Evolutionary conservation across 1,140 invertebrate genomes (phyloP), one percentile per base, ranked within the genome.

Genomic region (Halesus radiatus): DNA sequence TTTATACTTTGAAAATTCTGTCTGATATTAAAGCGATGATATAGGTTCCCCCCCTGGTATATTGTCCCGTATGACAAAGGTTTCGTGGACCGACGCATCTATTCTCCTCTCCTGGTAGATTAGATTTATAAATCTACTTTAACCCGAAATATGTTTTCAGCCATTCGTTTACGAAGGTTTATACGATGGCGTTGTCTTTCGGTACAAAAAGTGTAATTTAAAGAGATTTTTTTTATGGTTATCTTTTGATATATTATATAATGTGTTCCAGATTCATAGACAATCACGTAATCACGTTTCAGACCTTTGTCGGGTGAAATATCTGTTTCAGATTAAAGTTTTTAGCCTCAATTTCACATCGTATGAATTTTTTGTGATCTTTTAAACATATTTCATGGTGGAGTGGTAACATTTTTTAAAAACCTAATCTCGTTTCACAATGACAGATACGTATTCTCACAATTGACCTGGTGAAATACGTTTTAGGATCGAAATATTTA

Each of bases 91-190:
- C 62, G 29, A 66, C 22, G 62, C 62, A 66, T 29, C 62, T 29
- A 66, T 66, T 66, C 62, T 66, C 16, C 23, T 66, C 23, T 66
- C 62, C 62, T 66, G 62, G 62, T 16, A 29, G 62, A 66, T 66
- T 66, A 66, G 62, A 66, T 66, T 66, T 60, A 66, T 66, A 66
- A 66, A 66, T 66, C 62, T 26, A 66, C 62, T 66, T 60, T 60
- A 60, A 60, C 56, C 18, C 18, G 56, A 60, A 23, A 60, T 45
- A 45, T 45, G 37, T 20, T 60, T 60, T 20, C 56, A 60, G 56
- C 56, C 18, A 60, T 60, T 60, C 56, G 20, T 22, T 60, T 60
- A 60, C 8, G 56, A 22, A 18, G 56, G 56, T 60, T 60, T 60
- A 22, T 45, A 45, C 37, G 37, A 45, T 45, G 37, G 13, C 13